These are phyloP conservation scores for Syngnathus scovelli DNA, from an alignment of 2,113 vertebrate genomes.

Conservation along the genomic window DNA sequence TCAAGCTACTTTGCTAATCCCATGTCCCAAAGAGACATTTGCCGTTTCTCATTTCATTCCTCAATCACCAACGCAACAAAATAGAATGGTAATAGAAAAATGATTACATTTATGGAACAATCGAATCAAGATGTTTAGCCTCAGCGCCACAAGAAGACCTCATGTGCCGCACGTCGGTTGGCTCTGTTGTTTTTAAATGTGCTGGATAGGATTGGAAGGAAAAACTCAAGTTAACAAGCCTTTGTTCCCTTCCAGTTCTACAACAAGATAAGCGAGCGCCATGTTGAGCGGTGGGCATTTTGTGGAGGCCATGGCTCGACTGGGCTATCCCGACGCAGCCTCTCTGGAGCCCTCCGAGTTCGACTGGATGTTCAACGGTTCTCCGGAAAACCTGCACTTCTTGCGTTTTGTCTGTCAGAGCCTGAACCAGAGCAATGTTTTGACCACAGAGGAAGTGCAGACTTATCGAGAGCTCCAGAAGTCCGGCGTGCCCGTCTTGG, in stretches of 20 bases:
- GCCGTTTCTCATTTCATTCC: too few species aligned
- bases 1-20: too few species aligned
- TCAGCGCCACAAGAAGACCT: not conserved
- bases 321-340: slow-evolving; percentile 76
- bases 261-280: not conserved
- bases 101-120: too few species aligned
- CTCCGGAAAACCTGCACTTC: slow-evolving; percentile 73
- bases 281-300: slow-evolving; percentile 79
- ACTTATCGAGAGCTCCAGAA: slow-evolving; percentile 70
- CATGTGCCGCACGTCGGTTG: not conserved
- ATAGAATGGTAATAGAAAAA: too few species aligned
- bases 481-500: slow-evolving; percentile 76
- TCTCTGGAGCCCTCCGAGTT: slow-evolving; percentile 83
- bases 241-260: not conserved
- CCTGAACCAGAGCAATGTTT: slow-evolving; percentile 70
- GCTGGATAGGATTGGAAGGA: too few species aligned
- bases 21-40: too few species aligned
- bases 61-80: too few species aligned
- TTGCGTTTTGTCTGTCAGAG: slow-evolving; percentile 83
- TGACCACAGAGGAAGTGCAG: slow-evolving; percentile 72
- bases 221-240: not conserved
- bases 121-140: not conserved
- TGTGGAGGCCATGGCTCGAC: slow-evolving; percentile 78
- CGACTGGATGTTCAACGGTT: slow-evolving; percentile 90
- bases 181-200: too few species aligned